Percentiles rank a stretch among this genome's conserved stretches.
phyloP scores from a whole-genome alignment of 2,888 invertebrate species.

The Pandemis heparana region DNA sequence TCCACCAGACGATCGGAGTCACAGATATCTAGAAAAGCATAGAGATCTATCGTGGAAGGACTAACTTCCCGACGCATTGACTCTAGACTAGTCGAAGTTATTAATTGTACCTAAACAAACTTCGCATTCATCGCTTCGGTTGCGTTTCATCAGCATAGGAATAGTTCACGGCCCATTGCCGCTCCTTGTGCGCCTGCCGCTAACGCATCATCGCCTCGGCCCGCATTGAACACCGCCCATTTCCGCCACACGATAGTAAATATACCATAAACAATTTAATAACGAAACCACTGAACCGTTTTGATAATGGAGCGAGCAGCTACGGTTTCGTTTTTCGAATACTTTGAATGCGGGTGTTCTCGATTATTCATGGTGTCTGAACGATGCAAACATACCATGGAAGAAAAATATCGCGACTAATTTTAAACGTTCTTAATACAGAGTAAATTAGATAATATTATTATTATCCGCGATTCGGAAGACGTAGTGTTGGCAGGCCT shows the following conservation, averaged over 20 bases:
- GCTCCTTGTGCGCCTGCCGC: constrained; percentile 51
- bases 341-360: constrained; percentile 27
- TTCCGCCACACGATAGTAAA: constrained; percentile 74
- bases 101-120: constrained; percentile 38
- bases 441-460: neutral
- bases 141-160: constrained; percentile 42
- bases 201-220: constrained; percentile 68
- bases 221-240: constrained; percentile 70
- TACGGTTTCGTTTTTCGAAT: constrained; percentile 29
- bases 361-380: neutral
- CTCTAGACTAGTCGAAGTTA: neutral
- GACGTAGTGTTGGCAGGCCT: no score
- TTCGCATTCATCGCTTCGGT: constrained; percentile 29
- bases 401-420: neutral
- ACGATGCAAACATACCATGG: neutral
- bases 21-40: no score
- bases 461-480: no score
- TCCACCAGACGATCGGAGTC: no score
- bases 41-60: neutral
- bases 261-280: constrained; percentile 56
- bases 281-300: constrained; percentile 44
- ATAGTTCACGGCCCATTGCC: constrained; percentile 68
- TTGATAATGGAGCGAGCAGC: constrained; percentile 44
- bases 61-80: neutral
- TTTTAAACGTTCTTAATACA: no score